Evolutionary conservation across 2,113 vertebrate genomes (phyloP).

Genomic region (Dicentrarchus labrax): DNA sequence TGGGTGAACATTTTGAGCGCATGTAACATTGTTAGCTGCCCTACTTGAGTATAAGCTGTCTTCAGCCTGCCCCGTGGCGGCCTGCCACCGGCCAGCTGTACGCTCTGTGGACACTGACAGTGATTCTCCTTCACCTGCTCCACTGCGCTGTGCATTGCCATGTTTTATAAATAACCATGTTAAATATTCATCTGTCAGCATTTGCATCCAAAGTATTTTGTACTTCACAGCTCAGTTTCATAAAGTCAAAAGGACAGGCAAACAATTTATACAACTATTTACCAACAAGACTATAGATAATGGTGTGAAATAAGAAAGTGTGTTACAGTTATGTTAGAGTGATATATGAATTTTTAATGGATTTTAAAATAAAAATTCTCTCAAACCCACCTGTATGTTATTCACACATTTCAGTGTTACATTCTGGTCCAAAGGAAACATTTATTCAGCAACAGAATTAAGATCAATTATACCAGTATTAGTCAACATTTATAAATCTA

Average conservation of each 20-base stretch:
- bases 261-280: slow-evolving; percentile 20
- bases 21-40: slow-evolving; percentile 33
- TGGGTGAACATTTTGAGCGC: slow-evolving; percentile 24
- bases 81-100: slow-evolving; percentile 64
- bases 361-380: neutral
- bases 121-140: slow-evolving; percentile 74
- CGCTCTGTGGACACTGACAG: slow-evolving; percentile 48
- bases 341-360: neutral
- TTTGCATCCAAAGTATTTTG: slow-evolving; percentile 73
- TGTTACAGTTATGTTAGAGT: neutral
- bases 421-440: neutral
- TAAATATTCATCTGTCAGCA: slow-evolving; percentile 76
- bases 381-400: neutral
- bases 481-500: neutral
- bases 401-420: neutral
- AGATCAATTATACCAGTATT: neutral
- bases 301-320: neutral
- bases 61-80: neutral
- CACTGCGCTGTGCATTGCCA: slow-evolving; percentile 35
- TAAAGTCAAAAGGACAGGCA: slow-evolving; percentile 69
- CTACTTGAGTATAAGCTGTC: slow-evolving; percentile 33
- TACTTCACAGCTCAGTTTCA: slow-evolving; percentile 48
- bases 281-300: neutral
- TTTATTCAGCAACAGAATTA: neutral
- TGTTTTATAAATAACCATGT: slow-evolving; percentile 75